Evolutionary conservation across 2,888 invertebrate genomes (phyloP).

Genomic region (Andrena trimmerana): DNA sequence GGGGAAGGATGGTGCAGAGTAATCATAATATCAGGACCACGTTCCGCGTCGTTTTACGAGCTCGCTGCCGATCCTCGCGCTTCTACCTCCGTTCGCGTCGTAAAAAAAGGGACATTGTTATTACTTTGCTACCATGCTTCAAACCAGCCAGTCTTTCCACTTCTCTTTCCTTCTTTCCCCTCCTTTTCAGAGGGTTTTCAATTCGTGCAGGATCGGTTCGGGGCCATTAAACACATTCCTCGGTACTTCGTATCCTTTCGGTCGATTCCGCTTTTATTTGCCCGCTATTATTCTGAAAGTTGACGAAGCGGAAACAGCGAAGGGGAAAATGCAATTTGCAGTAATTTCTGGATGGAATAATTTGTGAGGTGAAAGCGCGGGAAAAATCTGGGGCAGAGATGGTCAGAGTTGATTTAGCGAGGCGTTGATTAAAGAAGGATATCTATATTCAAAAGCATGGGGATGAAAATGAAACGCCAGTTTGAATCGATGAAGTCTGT

Average conservation of each 20-base stretch:
- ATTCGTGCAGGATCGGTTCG: background rate
- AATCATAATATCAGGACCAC: slow-evolving; percentile 56
- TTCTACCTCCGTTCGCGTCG: slow-evolving; percentile 26
- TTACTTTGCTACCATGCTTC: slow-evolving; percentile 49
- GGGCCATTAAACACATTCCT: slow-evolving; percentile 25
- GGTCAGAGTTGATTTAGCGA: background rate
- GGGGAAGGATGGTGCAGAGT: slow-evolving; percentile 23
- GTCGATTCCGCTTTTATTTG: slow-evolving; percentile 6
- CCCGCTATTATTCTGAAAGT: background rate
- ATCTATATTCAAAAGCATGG: background rate
- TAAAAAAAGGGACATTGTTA: slow-evolving; percentile 61
- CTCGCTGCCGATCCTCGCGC: slow-evolving; percentile 40
- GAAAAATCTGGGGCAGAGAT: background rate
- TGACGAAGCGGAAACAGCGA: background rate
- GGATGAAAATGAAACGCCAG: slow-evolving; percentile 5
- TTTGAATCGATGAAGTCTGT: background rate
- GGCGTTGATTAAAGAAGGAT: slow-evolving; percentile 13
- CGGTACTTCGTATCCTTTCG: background rate
- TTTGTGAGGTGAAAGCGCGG: background rate
- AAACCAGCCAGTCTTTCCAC: background rate
- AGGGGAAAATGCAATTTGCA: background rate
- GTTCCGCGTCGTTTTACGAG: slow-evolving; percentile 59
- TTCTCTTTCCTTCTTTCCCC: background rate
- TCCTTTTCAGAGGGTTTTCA: slow-evolving; percentile 11
- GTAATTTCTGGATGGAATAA: background rate